Base-by-base conservation (phyloP, 1,140 invertebrate species). In the Microvelia longipes region DNA sequence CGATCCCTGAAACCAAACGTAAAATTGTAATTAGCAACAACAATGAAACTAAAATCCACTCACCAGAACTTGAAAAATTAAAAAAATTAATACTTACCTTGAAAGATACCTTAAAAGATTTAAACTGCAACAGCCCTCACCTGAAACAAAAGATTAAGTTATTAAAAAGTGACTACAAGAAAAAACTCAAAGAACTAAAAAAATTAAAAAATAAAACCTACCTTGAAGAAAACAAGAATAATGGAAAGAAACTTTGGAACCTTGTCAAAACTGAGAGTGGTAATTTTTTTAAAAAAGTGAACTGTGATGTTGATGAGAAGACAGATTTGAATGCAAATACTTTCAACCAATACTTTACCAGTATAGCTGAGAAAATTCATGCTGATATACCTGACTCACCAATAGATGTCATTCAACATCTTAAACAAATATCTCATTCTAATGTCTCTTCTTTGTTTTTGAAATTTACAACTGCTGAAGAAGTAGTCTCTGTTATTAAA, bases 31-130 rank as follows among this genome's bases (percentile, higher is more conserved):
- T 50, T 50, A 50, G 19, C 19, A 50, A 50, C 19, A 50, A 50
- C 5, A 50, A 50, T 50, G 19, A 11, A 19, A 11, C 19, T 11
- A 50, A 50, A 50, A 50, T 50, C 19, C 5, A 50, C 5, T 50
- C 35, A 50, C 35, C 35, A 11, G 35, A 50, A 50, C 35, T 50
- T 11, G 19, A 50, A 50, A 19, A 50, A 50, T 50, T 5, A 19
- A 50, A 50, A 50, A 19, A 50, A 50, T 11, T 11, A 50, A 50
- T 50, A 50, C 35, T 50, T 50, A 50, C 35, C 35, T 29, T 19
- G 15, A 69, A 61, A 29, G n/a, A 66, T 68, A 71, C 30, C n/a
- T 68, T 29, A 28, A 60, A 29, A 27, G 63, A 61, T 24, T 69
- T 67, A 68, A 68, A 24, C 28, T 27, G 35, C 14, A 67, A 26